A percentile compares a stretch with the other conserved stretches of the same genome.
Evolutionary conservation across 2,113 vertebrate genomes (phyloP).

Genomic region (Ranitomeya imitator): DNA sequence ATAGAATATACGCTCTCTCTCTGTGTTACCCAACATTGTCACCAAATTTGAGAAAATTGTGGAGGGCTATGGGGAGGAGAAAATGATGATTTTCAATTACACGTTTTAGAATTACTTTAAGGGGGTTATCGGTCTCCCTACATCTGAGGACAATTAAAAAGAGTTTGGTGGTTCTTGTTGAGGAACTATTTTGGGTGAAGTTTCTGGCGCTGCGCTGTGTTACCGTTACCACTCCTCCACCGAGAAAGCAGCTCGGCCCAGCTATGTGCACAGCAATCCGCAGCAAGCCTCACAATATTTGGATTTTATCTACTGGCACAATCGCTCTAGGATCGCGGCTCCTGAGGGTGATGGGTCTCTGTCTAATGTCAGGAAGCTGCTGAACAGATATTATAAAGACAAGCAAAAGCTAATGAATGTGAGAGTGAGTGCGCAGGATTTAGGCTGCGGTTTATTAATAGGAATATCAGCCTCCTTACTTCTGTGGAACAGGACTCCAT

Average conservation of each 20-base stretch:
- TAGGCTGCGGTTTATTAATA: constrained; percentile 50
- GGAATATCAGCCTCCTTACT: constrained; percentile 45
- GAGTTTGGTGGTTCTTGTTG: not conserved
- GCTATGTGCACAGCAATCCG: not conserved
- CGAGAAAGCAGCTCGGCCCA: not conserved
- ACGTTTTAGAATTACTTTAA: not conserved
- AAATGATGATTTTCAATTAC: not conserved
- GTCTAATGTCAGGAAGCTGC: not conserved
- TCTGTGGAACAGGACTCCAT: constrained; percentile 56
- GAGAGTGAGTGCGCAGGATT: constrained; percentile 33
- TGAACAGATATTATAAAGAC: not conserved
- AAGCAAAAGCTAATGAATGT: constrained; percentile 23
- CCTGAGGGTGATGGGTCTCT: not conserved
- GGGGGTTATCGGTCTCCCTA: not conserved
- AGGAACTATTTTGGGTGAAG: not conserved
- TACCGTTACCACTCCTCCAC: not conserved
- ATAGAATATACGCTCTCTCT: not conserved
- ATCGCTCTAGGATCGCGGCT: not conserved
- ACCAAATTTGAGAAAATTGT: not conserved
- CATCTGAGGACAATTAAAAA: not conserved
- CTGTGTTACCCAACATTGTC: not conserved
- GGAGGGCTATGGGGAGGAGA: not conserved
- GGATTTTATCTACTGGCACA: not conserved
- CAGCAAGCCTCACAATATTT: not conserved
- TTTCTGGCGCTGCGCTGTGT: not conserved